phyloP scores from a whole-genome alignment of 2,113 vertebrate genomes.

The Melanocharis versteri region DNA sequence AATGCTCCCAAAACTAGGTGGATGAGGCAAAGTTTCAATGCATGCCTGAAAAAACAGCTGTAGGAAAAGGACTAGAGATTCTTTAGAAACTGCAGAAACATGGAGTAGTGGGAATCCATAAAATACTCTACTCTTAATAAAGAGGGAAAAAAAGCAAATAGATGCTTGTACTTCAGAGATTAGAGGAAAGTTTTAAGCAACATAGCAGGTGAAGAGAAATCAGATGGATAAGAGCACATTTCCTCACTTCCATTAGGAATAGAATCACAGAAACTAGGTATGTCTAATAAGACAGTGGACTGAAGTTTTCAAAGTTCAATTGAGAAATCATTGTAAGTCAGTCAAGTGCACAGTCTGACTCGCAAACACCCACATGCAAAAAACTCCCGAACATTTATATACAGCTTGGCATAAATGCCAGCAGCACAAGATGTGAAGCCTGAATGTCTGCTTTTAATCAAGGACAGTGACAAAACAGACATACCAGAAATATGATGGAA shows the following conservation, averaged over 20 bases:
- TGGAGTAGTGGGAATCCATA: not conserved
- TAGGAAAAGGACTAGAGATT: not conserved
- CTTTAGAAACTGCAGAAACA: not conserved
- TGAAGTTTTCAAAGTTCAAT: not conserved
- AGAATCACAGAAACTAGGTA: not conserved
- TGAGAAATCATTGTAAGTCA: not conserved
- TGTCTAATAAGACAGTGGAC: not conserved
- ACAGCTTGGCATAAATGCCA: not conserved
- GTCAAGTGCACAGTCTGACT: not conserved
- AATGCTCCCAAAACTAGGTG: not conserved
- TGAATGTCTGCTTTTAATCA: not conserved
- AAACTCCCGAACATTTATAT: not conserved
- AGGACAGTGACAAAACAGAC: not conserved
- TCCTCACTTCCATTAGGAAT: not conserved
- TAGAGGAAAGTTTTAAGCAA: not conserved
- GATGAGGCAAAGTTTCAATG: not conserved
- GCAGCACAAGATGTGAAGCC: not conserved
- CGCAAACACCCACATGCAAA: not conserved
- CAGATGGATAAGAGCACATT: not conserved
- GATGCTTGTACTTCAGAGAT: not conserved
- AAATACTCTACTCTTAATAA: not conserved
- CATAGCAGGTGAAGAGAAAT: not conserved
- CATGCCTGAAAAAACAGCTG: not conserved
- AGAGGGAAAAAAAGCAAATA: not conserved
- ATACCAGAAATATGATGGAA: not conserved